Conservation (phyloP, 2,113 vertebrate genomes). For the Motacilla alba region DNA sequence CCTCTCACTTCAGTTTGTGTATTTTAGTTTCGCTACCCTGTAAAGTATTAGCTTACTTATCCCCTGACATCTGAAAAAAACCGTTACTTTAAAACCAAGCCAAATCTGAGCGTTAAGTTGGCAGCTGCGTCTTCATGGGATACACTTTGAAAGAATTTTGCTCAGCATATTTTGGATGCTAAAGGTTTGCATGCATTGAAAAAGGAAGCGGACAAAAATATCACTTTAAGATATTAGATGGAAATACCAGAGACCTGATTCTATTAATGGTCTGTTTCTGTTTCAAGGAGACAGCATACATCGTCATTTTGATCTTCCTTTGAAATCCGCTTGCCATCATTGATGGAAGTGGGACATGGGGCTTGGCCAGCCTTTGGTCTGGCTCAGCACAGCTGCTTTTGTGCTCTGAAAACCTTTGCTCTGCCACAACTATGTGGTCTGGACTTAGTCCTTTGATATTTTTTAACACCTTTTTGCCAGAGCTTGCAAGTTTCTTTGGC, state of each 20-base stretch:
- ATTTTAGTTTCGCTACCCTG: not conserved
- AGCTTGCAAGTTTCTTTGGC: not conserved
- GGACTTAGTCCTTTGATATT: not conserved
- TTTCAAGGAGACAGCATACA: not conserved
- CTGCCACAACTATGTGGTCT: rapidly evolving
- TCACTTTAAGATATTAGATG: not conserved
- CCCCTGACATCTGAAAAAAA: not conserved
- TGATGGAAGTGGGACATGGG: not conserved
- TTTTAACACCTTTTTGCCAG: not conserved
- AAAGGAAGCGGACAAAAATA: not conserved
- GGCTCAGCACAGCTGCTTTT: not conserved
- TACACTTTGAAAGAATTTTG: not conserved
- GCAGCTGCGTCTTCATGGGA: not conserved
- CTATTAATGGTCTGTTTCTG: not conserved
- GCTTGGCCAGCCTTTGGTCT: not conserved
- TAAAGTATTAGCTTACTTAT: not conserved
- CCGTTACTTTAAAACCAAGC: not conserved
- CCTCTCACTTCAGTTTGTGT: not conserved
- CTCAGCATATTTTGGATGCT: not conserved
- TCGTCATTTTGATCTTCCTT: not conserved
- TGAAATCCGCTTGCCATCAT: not conserved
- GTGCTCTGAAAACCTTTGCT: not conserved
- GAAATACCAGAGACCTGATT: not conserved
- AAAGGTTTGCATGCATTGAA: not conserved
- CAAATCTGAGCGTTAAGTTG: not conserved